Evolutionary conservation across 2,888 invertebrate species (phyloP), one percentile per base, ranked within the genome.

Genomic region (Chirona hameri): DNA sequence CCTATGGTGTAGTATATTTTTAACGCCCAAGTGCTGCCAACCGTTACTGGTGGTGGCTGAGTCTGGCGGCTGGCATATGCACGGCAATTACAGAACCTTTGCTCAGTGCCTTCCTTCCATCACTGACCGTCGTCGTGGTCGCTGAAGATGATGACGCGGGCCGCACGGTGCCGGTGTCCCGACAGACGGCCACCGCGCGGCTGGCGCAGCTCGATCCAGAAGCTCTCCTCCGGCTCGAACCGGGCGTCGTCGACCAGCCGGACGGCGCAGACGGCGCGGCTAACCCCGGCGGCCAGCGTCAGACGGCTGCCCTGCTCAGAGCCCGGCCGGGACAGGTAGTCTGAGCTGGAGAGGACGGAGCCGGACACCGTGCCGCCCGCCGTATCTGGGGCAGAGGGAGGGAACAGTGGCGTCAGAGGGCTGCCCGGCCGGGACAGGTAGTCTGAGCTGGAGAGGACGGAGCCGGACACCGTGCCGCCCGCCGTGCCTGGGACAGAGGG

Each of bases 211-310:
- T 85, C 83, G 24, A 88, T 87, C 14, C 84, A 83, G 85, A 88
- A 88, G 24, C 80, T 84, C 84, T 88, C 88, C 69, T 87, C 87
- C 69, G 86, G 86, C 85, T 88, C 88, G 83, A 85, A 87, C 46
- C 88, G 86, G n/a, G 88, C 87, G 85, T 88, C 88, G 82, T 88
- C 88, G 82, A 88, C 87, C 84, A 88, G 86, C 21, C 85, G 86
- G n/a, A 88, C 85, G 0, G 84, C 83, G 84, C 88, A 88, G 83
- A 84, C 85, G 69, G 86, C 86, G 65, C 86, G 85, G 52, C 85
- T 85, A 83, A 87, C 86, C 14, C 86, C 86, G 52, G 85, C 85
- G 82, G 86, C 14, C 4, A 82, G 65, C 24, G 18, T 48, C 65
- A 29, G 46, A 48, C 79, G 27, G 29, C 79, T 39, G 86, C 85